phyloP scores from a whole-genome alignment of 64 coral and sea anemone species.

The Porites australiensis region DNA sequence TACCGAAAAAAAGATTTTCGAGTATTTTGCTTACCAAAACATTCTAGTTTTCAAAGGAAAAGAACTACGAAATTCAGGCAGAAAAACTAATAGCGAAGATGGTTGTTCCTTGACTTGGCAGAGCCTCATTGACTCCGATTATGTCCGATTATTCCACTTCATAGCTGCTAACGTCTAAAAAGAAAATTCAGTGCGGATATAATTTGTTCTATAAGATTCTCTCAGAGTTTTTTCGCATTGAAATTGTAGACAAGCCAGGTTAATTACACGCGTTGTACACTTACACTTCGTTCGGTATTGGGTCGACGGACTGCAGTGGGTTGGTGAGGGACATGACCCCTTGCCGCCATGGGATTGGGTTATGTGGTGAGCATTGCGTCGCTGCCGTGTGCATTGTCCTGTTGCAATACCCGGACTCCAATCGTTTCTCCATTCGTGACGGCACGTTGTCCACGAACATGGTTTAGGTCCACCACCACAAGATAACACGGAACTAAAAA shows the following conservation, averaged over 20 bases:
- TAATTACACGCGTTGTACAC: not conserved
- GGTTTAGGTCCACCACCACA: not conserved
- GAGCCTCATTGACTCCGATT: too few species aligned
- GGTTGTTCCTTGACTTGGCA: too few species aligned
- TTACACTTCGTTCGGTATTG: constrained; percentile 18
- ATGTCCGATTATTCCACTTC: too few species aligned
- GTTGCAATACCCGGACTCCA: constrained; percentile 20
- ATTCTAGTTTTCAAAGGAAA: too few species aligned
- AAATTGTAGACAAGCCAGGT: not conserved
- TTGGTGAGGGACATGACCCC: not conserved
- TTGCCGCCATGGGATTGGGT: not conserved
- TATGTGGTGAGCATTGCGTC: constrained; percentile 2
- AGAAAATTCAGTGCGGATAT: too few species aligned
- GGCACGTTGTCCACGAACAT: constrained; percentile 8
- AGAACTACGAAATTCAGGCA: too few species aligned
- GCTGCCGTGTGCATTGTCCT: not conserved
- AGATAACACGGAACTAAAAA: not conserved
- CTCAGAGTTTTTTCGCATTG: not conserved
- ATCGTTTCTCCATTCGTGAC: constrained; percentile 24
- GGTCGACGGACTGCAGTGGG: not conserved
- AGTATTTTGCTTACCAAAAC: too few species aligned
- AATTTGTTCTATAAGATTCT: too few species aligned
- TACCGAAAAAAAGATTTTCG: too few species aligned
- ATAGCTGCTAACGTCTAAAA: too few species aligned
- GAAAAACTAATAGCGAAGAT: too few species aligned